These are phyloP conservation scores for Alligator mississippiensis DNA, from an alignment of 2,113 vertebrate species.

Conservation along the genomic window DNA sequence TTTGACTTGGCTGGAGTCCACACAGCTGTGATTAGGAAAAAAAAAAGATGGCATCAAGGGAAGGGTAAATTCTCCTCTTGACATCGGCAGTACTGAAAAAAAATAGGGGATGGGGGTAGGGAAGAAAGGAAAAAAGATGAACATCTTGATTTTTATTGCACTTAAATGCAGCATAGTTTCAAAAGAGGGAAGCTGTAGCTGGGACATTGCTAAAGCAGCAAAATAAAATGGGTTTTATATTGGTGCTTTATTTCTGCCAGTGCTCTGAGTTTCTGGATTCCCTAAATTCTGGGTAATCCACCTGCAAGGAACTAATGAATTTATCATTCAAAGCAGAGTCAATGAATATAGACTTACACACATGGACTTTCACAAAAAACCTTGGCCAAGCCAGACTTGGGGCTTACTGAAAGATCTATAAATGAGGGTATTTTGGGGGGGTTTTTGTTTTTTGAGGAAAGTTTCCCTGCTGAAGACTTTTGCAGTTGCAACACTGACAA, in stretches of 20 bases:
- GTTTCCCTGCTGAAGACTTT: slow-evolving; percentile 33
- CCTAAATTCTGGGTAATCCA: slow-evolving; percentile 27
- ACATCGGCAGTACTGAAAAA: slow-evolving; percentile 52
- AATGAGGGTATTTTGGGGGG: neutral
- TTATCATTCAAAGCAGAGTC: neutral
- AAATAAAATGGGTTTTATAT: slow-evolving; percentile 27
- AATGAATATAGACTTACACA: slow-evolving; percentile 5
- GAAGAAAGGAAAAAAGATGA: slow-evolving; percentile 42
- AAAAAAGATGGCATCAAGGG: slow-evolving; percentile 60
- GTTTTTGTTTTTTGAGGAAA: slow-evolving; percentile 14
- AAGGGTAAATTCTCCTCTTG: slow-evolving; percentile 68
- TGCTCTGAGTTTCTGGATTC: slow-evolving; percentile 10
- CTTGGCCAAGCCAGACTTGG: neutral
- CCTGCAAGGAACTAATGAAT: slow-evolving; percentile 36
- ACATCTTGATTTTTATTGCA: slow-evolving; percentile 71
- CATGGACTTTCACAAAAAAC: neutral
- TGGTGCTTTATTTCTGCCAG: neutral
- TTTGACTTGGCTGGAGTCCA: slow-evolving; percentile 57
- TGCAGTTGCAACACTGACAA: slow-evolving; percentile 52
- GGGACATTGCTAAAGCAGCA: neutral
- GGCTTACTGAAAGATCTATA: slow-evolving; percentile 38
- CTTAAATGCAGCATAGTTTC: neutral
- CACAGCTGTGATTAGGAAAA: slow-evolving; percentile 52
- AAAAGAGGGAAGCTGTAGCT: neutral
- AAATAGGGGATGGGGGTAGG: neutral